Percentiles rank a stretch among this genome's conserved stretches.
phyloP scores from a whole-genome alignment of 2,888 invertebrate genomes.

The Nemotelus pantherinus region DNA sequence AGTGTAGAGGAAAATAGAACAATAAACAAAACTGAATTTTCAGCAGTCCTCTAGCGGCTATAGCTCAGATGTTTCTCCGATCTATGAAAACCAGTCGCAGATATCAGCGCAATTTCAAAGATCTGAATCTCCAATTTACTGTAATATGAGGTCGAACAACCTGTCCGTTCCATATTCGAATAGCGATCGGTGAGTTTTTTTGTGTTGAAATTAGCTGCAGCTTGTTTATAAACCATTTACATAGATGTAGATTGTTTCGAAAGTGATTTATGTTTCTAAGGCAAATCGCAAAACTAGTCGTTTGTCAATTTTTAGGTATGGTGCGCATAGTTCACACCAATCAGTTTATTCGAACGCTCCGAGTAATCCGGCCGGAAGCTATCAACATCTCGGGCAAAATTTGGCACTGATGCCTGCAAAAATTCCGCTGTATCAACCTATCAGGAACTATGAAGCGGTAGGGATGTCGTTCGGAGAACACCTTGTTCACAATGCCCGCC shows the following conservation, averaged over 20 bases:
- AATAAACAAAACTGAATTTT: background rate
- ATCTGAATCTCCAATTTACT: conserved; percentile 68
- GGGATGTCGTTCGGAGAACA: conserved; percentile 68
- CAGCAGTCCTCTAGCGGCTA: conserved; percentile 48
- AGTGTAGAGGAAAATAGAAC: background rate
- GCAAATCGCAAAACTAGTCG: too few species aligned
- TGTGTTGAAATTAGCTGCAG: too few species aligned
- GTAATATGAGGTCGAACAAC: conserved; percentile 65
- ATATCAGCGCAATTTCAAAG: conserved; percentile 56
- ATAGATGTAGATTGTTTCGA: too few species aligned
- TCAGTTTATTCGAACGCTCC: conserved; percentile 56
- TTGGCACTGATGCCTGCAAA: conserved; percentile 54
- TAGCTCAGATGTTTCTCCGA: conserved; percentile 66
- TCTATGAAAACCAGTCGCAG: conserved; percentile 67
- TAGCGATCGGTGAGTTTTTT: conserved; percentile 50
- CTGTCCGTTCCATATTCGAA: conserved; percentile 54
- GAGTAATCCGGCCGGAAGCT: conserved; percentile 54
- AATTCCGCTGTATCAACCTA: conserved; percentile 55
- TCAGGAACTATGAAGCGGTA: conserved; percentile 61
- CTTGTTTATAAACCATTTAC: too few species aligned
- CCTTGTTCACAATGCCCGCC: conserved; percentile 67
- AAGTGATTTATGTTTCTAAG: too few species aligned
- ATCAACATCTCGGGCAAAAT: conserved; percentile 54
- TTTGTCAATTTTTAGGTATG: conserved; percentile 47
- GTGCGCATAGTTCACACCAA: conserved; percentile 58